Evolutionary conservation across 2,797 vertebrate species (phyloP).

Genomic region (Ctenopoma kingsleyae): DNA sequence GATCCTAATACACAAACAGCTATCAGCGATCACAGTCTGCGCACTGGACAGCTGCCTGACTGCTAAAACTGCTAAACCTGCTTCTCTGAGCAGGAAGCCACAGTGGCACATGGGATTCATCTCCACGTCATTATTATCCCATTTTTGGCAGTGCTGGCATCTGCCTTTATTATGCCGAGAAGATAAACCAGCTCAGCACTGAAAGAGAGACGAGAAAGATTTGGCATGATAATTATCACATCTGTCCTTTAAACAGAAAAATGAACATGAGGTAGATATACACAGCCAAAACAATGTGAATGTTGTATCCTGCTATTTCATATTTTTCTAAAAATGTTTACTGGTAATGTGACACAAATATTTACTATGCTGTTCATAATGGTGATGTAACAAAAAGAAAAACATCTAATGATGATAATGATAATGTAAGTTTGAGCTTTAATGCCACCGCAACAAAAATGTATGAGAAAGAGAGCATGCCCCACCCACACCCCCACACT

Average conservation of each 20-base stretch:
- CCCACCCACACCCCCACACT: neutral
- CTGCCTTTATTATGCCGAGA: slow-evolving; percentile 39
- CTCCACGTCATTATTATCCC: slow-evolving; percentile 26
- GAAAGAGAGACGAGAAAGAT: slow-evolving; percentile 41
- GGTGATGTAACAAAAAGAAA: neutral
- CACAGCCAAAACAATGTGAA: neutral
- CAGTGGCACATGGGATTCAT: neutral
- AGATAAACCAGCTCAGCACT: slow-evolving; percentile 24
- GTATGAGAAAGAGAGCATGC: neutral
- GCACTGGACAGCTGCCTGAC: slow-evolving; percentile 40
- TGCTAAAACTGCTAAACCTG: slow-evolving; percentile 41
- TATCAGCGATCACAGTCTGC: slow-evolving; percentile 24
- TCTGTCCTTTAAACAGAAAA: slow-evolving; percentile 28
- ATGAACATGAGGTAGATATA: neutral
- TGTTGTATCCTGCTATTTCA: too few relatives aligned
- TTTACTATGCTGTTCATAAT: neutral
- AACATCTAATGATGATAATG: too few relatives aligned
- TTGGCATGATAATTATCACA: slow-evolving; percentile 47
- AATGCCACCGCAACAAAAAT: too few relatives aligned
- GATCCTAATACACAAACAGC: slow-evolving; percentile 36
- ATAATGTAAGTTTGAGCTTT: too few relatives aligned
- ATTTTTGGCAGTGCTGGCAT: slow-evolving; percentile 34
- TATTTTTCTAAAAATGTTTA: too few relatives aligned
- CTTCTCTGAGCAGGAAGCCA: slow-evolving; percentile 42
- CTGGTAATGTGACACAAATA: neutral